These are phyloP conservation scores for Ectropis grisescens DNA, from an alignment of 1,140 invertebrate species.

Conservation along the genomic window DNA sequence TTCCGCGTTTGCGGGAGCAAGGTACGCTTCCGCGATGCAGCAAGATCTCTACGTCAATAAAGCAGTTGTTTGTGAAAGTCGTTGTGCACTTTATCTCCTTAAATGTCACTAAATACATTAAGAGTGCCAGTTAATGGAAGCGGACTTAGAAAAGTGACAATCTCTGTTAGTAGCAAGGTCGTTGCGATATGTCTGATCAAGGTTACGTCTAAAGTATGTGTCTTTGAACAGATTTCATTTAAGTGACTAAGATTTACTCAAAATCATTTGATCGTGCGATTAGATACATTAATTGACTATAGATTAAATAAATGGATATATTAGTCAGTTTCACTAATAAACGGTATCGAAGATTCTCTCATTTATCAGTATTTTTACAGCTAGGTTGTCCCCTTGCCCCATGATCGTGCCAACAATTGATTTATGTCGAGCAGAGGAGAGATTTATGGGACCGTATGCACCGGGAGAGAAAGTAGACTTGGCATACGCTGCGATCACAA, in stretches of 20 bases:
- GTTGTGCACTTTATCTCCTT: slow-evolving; percentile 7
- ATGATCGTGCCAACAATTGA: slow-evolving; percentile 12
- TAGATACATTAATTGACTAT: too few species aligned
- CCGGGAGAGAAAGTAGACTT: slow-evolving; percentile 25
- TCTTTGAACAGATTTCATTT: too few species aligned
- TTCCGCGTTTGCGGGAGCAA: slow-evolving; percentile 2
- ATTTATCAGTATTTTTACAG: not conserved
- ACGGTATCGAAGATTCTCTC: not conserved
- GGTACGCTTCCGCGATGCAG: slow-evolving; percentile 21
- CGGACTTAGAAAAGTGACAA: slow-evolving; percentile 27
- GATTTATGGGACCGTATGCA: slow-evolving; percentile 18
- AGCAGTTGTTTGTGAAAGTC: slow-evolving; percentile 19
- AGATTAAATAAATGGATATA: too few species aligned
- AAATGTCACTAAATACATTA: slow-evolving; percentile 19
- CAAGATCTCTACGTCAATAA: slow-evolving; percentile 5
- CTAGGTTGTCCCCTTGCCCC: not conserved
- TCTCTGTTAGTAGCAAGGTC: slow-evolving; percentile 30
- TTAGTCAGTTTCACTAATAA: too few species aligned
- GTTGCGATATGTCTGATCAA: slow-evolving; percentile 24
- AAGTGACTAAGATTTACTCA: too few species aligned
- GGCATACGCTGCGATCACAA: slow-evolving; percentile 19
- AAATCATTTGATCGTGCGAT: too few species aligned
- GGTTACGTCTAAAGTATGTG: too few species aligned
- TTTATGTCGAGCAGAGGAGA: slow-evolving; percentile 14
- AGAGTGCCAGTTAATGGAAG: slow-evolving; percentile 8